Conservation (phyloP, 2,113 vertebrate species). For the Sinocyclocheilus maitianheensis region DNA sequence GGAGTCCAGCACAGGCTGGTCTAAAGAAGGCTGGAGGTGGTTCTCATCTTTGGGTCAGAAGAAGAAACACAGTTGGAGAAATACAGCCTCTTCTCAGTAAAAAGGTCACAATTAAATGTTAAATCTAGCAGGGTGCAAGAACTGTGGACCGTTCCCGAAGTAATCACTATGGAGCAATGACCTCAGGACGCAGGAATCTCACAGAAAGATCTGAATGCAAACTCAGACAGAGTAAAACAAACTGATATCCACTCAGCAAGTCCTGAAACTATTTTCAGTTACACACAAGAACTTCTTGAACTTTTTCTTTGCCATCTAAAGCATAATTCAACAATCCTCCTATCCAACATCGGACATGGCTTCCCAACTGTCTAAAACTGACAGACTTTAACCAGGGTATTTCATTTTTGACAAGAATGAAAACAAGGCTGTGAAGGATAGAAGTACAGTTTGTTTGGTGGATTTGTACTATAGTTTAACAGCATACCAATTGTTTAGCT, state of each 20-base stretch:
- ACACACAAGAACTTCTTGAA: background rate
- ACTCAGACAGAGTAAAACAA: slow-evolving; percentile 5
- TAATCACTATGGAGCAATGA: slow-evolving; percentile 16
- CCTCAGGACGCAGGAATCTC: slow-evolving; percentile 42
- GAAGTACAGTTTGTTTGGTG: background rate
- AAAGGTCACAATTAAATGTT: slow-evolving; percentile 30
- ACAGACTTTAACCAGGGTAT: too few species aligned
- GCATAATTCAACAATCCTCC: background rate
- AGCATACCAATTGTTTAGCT: background rate
- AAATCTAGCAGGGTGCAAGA: slow-evolving; percentile 22
- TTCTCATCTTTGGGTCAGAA: slow-evolving; percentile 31
- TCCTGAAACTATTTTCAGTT: background rate
- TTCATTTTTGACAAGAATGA: background rate
- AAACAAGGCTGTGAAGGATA: background rate
- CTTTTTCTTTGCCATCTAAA: background rate
- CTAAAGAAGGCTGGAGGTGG: background rate
- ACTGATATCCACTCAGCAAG: background rate
- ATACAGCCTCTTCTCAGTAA: slow-evolving; percentile 1
- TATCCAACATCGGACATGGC: background rate
- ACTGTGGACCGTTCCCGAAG: background rate
- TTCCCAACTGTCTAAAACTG: background rate
- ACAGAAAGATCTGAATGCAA: slow-evolving; percentile 38
- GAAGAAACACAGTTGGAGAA: background rate
- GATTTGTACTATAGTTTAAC: background rate
- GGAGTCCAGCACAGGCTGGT: background rate